Evolutionary conservation across 2,888 invertebrate genomes (phyloP), one percentile per base, ranked within the genome.

Genomic region (Apotomis betuletana): DNA sequence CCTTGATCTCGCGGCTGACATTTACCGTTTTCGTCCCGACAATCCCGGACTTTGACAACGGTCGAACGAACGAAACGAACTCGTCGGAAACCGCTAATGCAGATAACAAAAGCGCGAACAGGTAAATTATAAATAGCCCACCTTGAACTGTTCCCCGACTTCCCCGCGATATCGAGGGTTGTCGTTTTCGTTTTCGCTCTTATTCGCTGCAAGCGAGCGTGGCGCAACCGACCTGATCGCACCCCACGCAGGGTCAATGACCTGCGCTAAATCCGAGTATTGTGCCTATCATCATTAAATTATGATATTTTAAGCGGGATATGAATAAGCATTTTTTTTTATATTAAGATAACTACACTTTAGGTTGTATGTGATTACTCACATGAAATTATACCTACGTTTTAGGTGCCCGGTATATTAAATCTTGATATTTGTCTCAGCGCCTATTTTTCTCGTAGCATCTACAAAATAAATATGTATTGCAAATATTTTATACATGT

Each of bases 231-330:
- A 44, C 44, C 49, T 41, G 46, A 61, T 67, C 57, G 67, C 71
- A 62, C 67, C 61, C 57, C 49, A 57, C 41, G 57, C 52, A 52
- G 64, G 54, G 65, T 55, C 44, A 67, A 65, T 61, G 60, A 54
- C 38, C 65, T 65, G 3, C 15, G 54, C 8, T 8, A 46, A 46
- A 65, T 44, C 46, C 55, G 65, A 55, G 54, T 73, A 74, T 75
- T 60, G 65, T 63, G 61, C 70, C 70, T 68, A 58, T 69, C 74
- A 75, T 74, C 72, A 72, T 77, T 72, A 75, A 74, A 68, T 74
- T 69, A 76, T 71, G 74, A 62, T 60, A 67, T 73, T 74, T 75
- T 44, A 36, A 38, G 73, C 67, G 59, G 5, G 46, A 27, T 4
- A 55, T 12, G 27, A 27, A 27, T 44, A 27, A 46, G 15, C 9